Percentiles rank a stretch among this genome's conserved stretches.
These are phyloP conservation scores for Apodemus sylvaticus DNA, from an alignment of 2,113 vertebrate genomes.

Conservation along the genomic window DNA sequence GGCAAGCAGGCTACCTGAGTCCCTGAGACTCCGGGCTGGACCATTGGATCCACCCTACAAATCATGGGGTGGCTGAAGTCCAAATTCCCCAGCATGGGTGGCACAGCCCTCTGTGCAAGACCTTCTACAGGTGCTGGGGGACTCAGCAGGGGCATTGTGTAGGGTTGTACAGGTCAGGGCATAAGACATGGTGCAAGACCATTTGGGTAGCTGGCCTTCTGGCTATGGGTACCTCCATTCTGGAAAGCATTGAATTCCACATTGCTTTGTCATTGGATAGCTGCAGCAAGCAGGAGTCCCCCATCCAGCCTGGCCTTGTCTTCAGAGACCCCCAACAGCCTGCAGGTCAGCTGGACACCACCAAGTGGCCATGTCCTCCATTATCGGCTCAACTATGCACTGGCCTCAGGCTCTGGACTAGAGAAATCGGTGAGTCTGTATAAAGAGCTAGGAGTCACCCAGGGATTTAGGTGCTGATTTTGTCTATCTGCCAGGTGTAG, in stretches of 20 bases:
- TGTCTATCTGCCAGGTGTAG: rapidly evolving
- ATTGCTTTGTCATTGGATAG: not conserved
- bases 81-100: not conserved
- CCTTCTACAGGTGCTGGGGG: not conserved
- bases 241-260: not conserved
- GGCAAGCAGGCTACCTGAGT: not conserved
- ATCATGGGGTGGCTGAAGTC: not conserved
- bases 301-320: slow-evolving; percentile 88
- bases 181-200: too few species aligned
- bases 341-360: slow-evolving; percentile 90
- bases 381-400: slow-evolving; percentile 89
- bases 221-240: not conserved
- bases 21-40: not conserved
- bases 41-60: not conserved
- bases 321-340: slow-evolving; percentile 89
- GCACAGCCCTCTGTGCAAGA: not conserved
- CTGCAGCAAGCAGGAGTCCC: slow-evolving; percentile 87
- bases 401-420: slow-evolving; percentile 78
- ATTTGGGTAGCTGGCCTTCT: not conserved
- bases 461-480: not conserved
- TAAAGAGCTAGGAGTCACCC: rapidly evolving
- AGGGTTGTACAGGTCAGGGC: not conserved
- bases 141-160: not conserved
- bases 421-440: slow-evolving; percentile 81
- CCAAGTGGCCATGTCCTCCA: slow-evolving; percentile 89